phyloP scores from a whole-genome alignment of 1,140 invertebrate species.

The Drosophila takahashii region DNA sequence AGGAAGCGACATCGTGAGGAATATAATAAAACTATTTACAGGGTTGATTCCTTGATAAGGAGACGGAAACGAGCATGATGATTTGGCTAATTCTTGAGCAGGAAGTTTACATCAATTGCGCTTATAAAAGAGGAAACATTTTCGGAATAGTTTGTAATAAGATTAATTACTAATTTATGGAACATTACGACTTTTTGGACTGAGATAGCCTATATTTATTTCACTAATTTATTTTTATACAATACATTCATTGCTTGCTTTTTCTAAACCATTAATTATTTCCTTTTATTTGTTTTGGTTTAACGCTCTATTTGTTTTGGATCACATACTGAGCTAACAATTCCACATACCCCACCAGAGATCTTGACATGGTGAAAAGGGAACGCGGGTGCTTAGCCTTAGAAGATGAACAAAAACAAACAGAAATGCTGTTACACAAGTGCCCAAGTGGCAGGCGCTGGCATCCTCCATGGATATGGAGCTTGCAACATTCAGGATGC shows the following conservation, averaged over 20 bases:
- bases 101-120: conserved; percentile 13
- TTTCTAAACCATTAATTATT: too few relatives aligned
- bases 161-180: background rate
- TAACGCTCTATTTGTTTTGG: background rate
- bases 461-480: conserved; percentile 39
- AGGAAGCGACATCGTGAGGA: conserved; percentile 20
- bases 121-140: background rate
- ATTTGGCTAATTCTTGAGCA: conserved; percentile 14
- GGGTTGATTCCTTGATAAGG: conserved; percentile 7
- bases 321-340: background rate
- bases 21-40: conserved; percentile 22
- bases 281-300: background rate
- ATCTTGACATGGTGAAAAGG: conserved; percentile 22
- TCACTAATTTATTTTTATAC: background rate
- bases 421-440: conserved; percentile 62
- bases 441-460: conserved; percentile 55
- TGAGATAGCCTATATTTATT: too few relatives aligned
- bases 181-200: too few relatives aligned
- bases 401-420: conserved; percentile 70
- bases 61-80: conserved; percentile 11
- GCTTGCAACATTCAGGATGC: conserved; percentile 36
- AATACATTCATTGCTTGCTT: background rate
- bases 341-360: conserved; percentile 15
- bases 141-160: background rate
- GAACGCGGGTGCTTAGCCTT: conserved; percentile 26